Evolutionary conservation across 2,113 vertebrate genomes (phyloP), one percentile per base, ranked within the genome.

Genomic region (Capra hircus): DNA sequence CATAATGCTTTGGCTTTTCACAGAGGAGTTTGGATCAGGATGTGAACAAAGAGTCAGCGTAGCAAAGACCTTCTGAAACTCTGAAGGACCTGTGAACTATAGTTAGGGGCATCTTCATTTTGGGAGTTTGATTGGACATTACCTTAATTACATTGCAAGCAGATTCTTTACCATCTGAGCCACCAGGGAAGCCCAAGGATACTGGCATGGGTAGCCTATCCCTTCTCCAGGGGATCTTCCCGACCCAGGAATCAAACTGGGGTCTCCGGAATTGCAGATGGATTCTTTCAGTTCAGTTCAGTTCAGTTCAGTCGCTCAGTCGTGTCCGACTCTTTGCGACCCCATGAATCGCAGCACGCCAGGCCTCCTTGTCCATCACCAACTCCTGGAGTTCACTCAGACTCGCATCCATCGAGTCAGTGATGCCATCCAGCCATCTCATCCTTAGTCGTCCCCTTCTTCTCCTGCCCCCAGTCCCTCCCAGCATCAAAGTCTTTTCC

Each of bases 101-200:
- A 19, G 74, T 59, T 95, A 74, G 19, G 80, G 88, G 77, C 53
- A 95, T 98, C 55, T 82, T 94, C 97, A 96, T 97, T 97, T 77
- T 64, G 67, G 95, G 84, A 97, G 60, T 89, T 96, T 87, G 3
- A 21, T 89, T 7, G 33, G 53, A 93, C 98, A 90, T 97, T 98
- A 96, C 98, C 96, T 98, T 90, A 23, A 52, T 92, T 91, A 96
- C 11, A 48, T 97, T 97, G 19, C 19, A 71, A 23, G n/a, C 67
- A 71, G n/a, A 71, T 71, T 71, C 67, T 71, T 71, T 40, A 12
- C n/a, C 67, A 12, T 23, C 19, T 71, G 19, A 71, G 19, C n/a
- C 67, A 71, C 21, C 10, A 40, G 19, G n/a, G n/a, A 40, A 71
- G n/a, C 8, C 67, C n/a, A 71, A 12, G 19, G 67, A 23, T 71